Evolutionary conservation across 2,888 invertebrate species (phyloP), one percentile per base, ranked within the genome.

Genomic region (Nymphalis polychloros): DNA sequence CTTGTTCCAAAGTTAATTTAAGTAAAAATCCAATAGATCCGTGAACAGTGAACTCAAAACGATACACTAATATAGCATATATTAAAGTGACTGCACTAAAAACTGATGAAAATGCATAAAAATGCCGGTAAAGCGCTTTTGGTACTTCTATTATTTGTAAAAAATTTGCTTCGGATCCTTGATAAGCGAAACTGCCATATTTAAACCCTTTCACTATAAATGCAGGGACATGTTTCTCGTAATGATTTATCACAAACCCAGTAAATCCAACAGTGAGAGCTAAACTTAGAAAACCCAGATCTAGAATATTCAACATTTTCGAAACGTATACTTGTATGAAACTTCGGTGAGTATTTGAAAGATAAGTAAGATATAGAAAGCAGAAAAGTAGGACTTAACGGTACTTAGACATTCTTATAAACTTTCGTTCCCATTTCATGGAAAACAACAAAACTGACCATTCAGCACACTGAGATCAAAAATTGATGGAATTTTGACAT

Each of bases 91-190:
- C 67, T n/a, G 84, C 81, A 64, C 95, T 94, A 76, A 94, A 91
- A 35, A 94, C 74, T 1, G 94, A 89, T 0, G 97, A 95, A 79
- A 95, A 95, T 8, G 95, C 81, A 82, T 97, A 97, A 81, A 97
- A 97, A 86, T 97, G 97, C 76, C 90, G 93, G 79, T 97, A 97
- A 93, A 95, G 96, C 59, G 95, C 93, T 86, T 97, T 97, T 0
- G 97, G 97, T 57, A 97, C 92, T 84, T 97, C 96, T 20, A 94
- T 84, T 61, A 87, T 78, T 72, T 87, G 83, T n/a, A 92, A 76
- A 71, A 84, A 92, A 76, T 86, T 84, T 0, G 89, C 92, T 17
- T 87, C 89, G 20, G 88, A 81, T 1, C 93, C 94, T 77, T 93
- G 93, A 73, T 94, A 93, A 0, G 94, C 93, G 77, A 94, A 95